Percentiles rank a stretch among this genome's conserved stretches.
phyloP scores from a whole-genome alignment of 2,113 vertebrate genomes.

The Calidris pugnax region DNA sequence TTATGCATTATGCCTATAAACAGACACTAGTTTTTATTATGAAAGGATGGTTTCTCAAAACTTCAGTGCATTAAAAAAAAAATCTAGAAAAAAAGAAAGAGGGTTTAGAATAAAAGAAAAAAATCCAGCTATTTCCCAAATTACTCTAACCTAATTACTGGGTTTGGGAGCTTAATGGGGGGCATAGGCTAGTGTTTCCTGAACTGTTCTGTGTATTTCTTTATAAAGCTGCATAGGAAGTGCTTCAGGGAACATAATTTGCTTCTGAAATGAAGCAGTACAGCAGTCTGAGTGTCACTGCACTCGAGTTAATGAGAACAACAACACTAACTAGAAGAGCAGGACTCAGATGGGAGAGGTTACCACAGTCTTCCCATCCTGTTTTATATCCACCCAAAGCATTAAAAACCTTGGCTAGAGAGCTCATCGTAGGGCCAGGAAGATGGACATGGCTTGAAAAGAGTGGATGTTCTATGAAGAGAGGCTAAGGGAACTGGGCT shows the following conservation, averaged over 20 bases:
- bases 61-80: not conserved
- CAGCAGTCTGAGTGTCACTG: not conserved
- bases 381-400: not conserved
- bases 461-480: not conserved
- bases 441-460: not conserved
- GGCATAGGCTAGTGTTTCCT: not conserved
- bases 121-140: not conserved
- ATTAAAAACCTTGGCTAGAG: not conserved
- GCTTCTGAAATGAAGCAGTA: not conserved
- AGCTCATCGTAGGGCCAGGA: not conserved
- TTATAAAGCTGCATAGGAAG: not conserved
- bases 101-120: not conserved
- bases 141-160: not conserved
- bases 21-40: not conserved
- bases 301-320: not conserved
- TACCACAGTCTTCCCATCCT: not conserved
- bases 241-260: not conserved
- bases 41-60: not conserved
- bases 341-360: not conserved
- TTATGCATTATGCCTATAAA: not conserved
- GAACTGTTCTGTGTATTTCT: not conserved
- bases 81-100: not conserved
- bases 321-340: not conserved
- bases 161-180: not conserved
- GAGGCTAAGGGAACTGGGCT: not conserved